phyloP scores from a whole-genome alignment of 2,113 vertebrate genomes.

The Dicerorhinus sumatrensis region DNA sequence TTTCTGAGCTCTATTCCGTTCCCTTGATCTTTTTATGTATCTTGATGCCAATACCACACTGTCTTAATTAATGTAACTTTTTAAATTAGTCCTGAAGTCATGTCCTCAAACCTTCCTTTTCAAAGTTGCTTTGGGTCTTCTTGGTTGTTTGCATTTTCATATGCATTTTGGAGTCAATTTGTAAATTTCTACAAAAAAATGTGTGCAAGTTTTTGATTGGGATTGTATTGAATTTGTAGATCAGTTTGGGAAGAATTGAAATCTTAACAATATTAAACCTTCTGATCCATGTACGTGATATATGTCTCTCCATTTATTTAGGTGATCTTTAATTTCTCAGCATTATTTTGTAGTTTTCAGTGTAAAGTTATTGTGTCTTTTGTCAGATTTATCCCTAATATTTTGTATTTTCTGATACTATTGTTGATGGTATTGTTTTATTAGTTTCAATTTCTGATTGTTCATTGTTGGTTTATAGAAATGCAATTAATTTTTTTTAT shows the following conservation, averaged over 20 bases:
- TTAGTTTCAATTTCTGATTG: not conserved
- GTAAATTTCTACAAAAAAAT: not conserved
- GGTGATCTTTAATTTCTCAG: not conserved
- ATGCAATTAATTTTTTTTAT: not conserved
- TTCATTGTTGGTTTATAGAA: not conserved
- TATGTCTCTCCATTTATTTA: not conserved
- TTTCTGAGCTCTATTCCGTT: not conserved
- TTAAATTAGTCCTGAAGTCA: not conserved
- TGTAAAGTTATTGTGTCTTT: not conserved
- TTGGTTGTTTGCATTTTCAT: not conserved
- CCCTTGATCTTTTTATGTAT: not conserved
- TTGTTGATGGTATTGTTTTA: not conserved
- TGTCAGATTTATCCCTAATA: not conserved
- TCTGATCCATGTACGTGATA: not conserved
- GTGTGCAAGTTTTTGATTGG: not conserved
- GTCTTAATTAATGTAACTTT: constrained; percentile 1
- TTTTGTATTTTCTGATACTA: not conserved
- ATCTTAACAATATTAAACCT: not conserved
- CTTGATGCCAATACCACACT: not conserved
- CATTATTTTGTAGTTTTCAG: not conserved
- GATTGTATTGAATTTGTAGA: not conserved
- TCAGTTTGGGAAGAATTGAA: not conserved
- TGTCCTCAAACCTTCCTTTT: not conserved
- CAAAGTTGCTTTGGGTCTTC: not conserved
- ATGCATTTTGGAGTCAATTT: not conserved